Conservation (phyloP, 2,113 vertebrate species). For the Sylvilagus bachmani region DNA sequence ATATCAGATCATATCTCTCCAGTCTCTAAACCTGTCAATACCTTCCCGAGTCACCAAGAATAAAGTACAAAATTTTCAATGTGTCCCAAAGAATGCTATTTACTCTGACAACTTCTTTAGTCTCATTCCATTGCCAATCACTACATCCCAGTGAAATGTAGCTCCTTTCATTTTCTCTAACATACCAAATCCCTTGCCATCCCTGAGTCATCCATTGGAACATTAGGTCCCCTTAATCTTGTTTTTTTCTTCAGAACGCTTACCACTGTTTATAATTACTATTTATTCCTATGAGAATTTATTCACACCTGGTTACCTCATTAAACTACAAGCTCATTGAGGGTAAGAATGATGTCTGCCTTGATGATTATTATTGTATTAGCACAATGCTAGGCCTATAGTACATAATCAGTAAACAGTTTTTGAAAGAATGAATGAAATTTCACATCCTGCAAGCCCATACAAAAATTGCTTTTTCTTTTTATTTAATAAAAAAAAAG, state of each 20-base stretch:
- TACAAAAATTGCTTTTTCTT: neutral
- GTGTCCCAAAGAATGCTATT: neutral
- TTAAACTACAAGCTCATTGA: neutral
- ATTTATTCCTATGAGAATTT: constrained; percentile 15
- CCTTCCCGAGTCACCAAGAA: neutral
- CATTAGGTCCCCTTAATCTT: neutral
- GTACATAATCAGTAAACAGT: constrained; percentile 19
- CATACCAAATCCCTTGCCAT: neutral
- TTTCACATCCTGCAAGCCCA: constrained; percentile 24
- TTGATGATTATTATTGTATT: neutral
- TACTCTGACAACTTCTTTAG: constrained; percentile 37
- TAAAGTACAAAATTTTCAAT: constrained; percentile 45
- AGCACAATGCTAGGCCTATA: neutral
- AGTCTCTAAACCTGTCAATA: neutral
- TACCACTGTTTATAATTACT: constrained; percentile 21
- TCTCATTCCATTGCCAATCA: constrained; percentile 8
- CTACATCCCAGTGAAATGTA: neutral
- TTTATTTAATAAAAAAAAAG: no score
- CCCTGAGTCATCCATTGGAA: constrained; percentile 24
- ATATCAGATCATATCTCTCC: neutral
- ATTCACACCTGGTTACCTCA: neutral
- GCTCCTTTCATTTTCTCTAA: constrained; percentile 32
- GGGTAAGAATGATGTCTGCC: neutral
- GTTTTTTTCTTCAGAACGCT: constrained; percentile 43
- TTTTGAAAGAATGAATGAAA: constrained; percentile 42